Conservation (phyloP, 2,113 vertebrate genomes). For the Pteruthius melanotis region DNA sequence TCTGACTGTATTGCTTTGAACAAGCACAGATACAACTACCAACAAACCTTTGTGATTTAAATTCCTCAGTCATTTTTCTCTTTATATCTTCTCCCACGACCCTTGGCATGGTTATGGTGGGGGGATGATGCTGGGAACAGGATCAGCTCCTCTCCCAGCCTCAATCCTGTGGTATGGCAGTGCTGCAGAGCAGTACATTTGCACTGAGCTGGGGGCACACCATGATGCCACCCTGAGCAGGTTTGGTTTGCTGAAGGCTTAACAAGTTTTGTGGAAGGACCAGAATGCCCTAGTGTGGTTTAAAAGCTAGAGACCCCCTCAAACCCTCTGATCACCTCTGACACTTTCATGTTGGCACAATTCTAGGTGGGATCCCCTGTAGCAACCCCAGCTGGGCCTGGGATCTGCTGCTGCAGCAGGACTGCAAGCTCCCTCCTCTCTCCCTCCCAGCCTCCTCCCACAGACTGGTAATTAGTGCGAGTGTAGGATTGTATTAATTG, state of each 20-base stretch:
- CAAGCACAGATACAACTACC: neutral
- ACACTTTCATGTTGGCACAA: neutral
- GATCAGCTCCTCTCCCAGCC: neutral
- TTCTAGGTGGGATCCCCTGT: neutral
- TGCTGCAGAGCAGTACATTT: neutral
- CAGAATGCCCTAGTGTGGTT: fast-evolving
- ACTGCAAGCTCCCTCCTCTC: neutral
- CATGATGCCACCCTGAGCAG: fast-evolving
- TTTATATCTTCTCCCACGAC: neutral
- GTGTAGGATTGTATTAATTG: conserved; percentile 23
- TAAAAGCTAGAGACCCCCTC: neutral
- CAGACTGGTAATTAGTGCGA: neutral
- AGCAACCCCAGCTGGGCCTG: neutral
- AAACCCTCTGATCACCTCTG: neutral
- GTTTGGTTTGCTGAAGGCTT: neutral
- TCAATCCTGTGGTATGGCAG: neutral
- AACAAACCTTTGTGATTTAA: conserved; percentile 16
- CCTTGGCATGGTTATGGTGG: fast-evolving
- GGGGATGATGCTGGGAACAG: neutral
- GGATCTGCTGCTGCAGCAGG: fast-evolving
- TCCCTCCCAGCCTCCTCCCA: neutral
- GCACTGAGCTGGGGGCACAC: neutral
- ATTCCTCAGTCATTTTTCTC: conserved; percentile 11
- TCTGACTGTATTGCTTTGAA: neutral
- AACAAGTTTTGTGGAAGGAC: neutral